Evolutionary conservation across 1,140 invertebrate genomes (phyloP).

Genomic region (Asbolus verrucosus): DNA sequence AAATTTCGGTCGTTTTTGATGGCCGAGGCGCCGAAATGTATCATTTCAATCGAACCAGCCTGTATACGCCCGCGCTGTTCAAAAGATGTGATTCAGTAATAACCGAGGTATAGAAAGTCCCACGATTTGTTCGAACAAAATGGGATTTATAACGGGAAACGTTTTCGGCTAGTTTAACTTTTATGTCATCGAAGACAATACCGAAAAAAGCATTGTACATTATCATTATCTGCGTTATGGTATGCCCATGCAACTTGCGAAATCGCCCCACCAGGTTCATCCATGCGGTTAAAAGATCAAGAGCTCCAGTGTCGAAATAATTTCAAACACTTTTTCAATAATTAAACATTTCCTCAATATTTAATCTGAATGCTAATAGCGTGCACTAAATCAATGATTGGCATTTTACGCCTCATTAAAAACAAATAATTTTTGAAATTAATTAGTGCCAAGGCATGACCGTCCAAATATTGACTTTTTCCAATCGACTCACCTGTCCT

Average conservation of each 20-base stretch:
- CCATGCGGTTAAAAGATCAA: conserved; percentile 27
- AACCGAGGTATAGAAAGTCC: background rate
- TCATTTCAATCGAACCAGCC: conserved; percentile 60
- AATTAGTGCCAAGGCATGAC: background rate
- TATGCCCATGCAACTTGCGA: conserved; percentile 7
- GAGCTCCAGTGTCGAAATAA: conserved; percentile 13
- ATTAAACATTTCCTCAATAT: conserved; percentile 9
- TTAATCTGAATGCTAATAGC: background rate
- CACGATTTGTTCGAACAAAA: conserved; percentile 3
- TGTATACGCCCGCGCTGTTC: background rate
- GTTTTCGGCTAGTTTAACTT: conserved; percentile 28
- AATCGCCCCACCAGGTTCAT: conserved; percentile 13
- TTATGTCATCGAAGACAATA: conserved; percentile 37
- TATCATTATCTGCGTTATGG: conserved; percentile 10
- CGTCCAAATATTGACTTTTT: background rate
- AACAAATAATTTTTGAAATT: conserved; percentile 31
- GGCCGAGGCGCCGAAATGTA: no score
- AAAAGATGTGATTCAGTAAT: background rate
- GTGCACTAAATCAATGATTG: background rate
- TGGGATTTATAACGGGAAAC: background rate
- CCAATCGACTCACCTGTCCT: conserved; percentile 66
- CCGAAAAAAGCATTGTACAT: conserved; percentile 12
- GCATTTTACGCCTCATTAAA: background rate
- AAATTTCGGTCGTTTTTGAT: no score
- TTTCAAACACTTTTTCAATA: conserved; percentile 11